Evolutionary conservation across 2,888 invertebrate species (phyloP).

Genomic region (Drosophila ochracea): DNA sequence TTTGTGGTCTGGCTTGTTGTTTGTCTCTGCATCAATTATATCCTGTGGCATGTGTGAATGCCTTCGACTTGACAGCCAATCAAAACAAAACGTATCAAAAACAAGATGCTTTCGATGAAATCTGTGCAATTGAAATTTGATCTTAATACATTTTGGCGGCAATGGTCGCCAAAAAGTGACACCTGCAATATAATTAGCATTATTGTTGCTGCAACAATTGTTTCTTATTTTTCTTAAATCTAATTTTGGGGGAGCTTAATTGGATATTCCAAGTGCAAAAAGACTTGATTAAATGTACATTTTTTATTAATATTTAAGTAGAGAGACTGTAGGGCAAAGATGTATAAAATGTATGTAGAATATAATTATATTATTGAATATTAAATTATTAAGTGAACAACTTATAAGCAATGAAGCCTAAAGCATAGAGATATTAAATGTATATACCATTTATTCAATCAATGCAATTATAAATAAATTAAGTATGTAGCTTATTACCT

Average conservation of each 20-base stretch:
- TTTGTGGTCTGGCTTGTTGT: conserved; percentile 29
- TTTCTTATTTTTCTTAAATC: neutral
- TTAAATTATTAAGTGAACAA: neutral
- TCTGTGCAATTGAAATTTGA: conserved; percentile 52
- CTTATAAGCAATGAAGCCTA: neutral
- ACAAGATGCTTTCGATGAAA: conserved; percentile 43
- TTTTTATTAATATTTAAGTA: neutral
- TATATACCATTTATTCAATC: neutral
- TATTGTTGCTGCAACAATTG: neutral
- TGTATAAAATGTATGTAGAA: neutral
- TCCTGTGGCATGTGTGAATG: conserved; percentile 21
- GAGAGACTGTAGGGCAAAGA: neutral
- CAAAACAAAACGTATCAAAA: conserved; percentile 26
- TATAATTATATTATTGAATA: neutral
- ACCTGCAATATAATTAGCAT: neutral
- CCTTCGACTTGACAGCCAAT: conserved; percentile 22
- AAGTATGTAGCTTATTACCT: neutral
- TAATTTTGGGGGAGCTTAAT: neutral
- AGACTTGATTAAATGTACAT: neutral
- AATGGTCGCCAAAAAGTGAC: conserved; percentile 24
- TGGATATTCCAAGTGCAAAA: no score
- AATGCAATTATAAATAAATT: neutral
- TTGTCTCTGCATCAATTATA: conserved; percentile 29
- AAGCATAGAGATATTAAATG: neutral
- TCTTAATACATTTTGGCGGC: conserved; percentile 32